phyloP scores from a whole-genome alignment of 2,797 vertebrate genomes.

The Antennarius maculatus region DNA sequence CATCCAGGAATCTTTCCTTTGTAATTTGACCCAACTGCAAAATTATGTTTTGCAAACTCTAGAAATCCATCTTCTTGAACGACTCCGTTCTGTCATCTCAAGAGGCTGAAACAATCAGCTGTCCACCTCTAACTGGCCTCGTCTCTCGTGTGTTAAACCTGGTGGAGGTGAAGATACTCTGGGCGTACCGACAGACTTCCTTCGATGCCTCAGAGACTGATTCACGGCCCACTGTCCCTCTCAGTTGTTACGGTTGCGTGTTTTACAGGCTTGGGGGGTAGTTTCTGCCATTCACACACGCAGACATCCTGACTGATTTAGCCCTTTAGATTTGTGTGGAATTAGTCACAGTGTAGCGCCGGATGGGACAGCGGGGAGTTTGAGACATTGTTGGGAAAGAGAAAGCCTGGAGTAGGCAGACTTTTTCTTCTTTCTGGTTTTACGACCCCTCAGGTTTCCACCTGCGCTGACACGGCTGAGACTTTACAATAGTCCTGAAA shows the following conservation, averaged over 20 bases:
- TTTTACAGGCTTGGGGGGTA: conserved; percentile 62
- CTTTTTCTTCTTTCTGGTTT: conserved; percentile 57
- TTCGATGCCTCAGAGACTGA: conserved; percentile 43
- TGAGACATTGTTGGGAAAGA: conserved; percentile 65
- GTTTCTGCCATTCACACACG: conserved; percentile 61
- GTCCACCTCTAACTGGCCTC: conserved; percentile 20
- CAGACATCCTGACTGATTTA: conserved; percentile 68
- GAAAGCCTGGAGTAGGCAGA: conserved; percentile 56
- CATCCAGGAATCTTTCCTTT: not conserved
- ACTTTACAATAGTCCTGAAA: conserved; percentile 85
- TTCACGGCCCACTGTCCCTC: conserved; percentile 55
- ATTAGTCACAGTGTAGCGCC: conserved; percentile 74
- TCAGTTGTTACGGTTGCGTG: conserved; percentile 48
- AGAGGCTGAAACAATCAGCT: conserved; percentile 6
- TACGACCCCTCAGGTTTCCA: conserved; percentile 81
- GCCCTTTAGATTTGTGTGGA: conserved; percentile 67
- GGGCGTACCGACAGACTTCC: conserved; percentile 1
- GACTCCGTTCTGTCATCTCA: conserved; percentile 5
- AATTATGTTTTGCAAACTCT: not conserved
- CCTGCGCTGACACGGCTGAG: conserved; percentile 83
- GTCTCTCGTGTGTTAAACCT: conserved; percentile 8
- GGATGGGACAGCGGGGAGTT: conserved; percentile 51
- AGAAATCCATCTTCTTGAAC: conserved; percentile 2
- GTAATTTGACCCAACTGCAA: not conserved
- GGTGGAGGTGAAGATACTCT: conserved; percentile 1